Evolutionary conservation across 2,888 invertebrate species (phyloP).

Genomic region (Junonia oenone): DNA sequence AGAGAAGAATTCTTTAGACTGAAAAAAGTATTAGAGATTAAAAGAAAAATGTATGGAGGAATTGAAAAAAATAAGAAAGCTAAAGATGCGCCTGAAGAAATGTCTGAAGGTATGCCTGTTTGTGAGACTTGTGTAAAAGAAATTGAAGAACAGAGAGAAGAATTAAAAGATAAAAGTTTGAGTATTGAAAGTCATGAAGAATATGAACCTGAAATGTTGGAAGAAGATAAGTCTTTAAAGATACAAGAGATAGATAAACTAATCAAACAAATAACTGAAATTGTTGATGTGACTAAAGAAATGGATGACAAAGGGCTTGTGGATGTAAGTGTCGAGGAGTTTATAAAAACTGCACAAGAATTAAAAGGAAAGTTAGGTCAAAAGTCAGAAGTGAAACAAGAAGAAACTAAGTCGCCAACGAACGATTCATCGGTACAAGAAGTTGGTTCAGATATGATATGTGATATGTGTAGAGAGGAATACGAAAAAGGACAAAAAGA

Average conservation of each 20-base stretch:
- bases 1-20: slow-evolving; percentile 44
- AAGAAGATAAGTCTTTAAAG: slow-evolving; percentile 11
- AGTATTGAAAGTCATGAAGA: background rate
- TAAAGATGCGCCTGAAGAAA: slow-evolving; percentile 1
- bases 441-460: slow-evolving; percentile 22
- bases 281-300: slow-evolving; percentile 35
- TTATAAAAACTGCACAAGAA: slow-evolving; percentile 35
- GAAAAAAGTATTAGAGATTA: slow-evolving; percentile 38
- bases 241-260: slow-evolving; percentile 33
- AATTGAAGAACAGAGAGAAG: background rate
- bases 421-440: background rate
- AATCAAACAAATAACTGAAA: slow-evolving; percentile 33
- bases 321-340: slow-evolving; percentile 32
- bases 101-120: background rate
- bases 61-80: slow-evolving; percentile 16
- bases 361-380: slow-evolving; percentile 32
- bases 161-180: slow-evolving; percentile 3
- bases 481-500: slow-evolving; percentile 14
- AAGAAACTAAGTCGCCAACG: background rate
- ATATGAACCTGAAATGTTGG: slow-evolving; percentile 4
- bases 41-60: slow-evolving; percentile 28
- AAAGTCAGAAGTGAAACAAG: slow-evolving; percentile 4
- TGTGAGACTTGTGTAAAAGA: slow-evolving; percentile 13
- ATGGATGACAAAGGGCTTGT: slow-evolving; percentile 32
- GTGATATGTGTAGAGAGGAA: slow-evolving; percentile 30